A percentile compares a stretch with the other conserved stretches of the same genome.
These are phyloP conservation scores for Trachops cirrhosus DNA, from an alignment of 2,797 vertebrate species.

Conservation along the genomic window DNA sequence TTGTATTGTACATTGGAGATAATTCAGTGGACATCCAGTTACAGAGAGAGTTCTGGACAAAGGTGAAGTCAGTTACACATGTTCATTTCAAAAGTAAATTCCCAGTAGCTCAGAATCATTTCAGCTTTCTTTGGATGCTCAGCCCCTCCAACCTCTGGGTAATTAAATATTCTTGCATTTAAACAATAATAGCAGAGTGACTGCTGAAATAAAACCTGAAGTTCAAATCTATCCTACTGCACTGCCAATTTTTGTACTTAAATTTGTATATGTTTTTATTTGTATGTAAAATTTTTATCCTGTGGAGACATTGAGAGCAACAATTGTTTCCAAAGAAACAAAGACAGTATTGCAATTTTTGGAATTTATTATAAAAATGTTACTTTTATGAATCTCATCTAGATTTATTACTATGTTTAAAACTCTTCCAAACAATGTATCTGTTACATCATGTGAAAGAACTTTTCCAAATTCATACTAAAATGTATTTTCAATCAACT, in stretches of 20 bases:
- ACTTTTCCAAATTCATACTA: neutral
- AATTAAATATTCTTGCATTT: neutral
- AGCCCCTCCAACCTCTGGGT: neutral
- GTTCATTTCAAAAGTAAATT: neutral
- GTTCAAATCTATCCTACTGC: neutral
- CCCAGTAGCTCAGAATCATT: neutral
- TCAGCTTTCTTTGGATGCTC: neutral
- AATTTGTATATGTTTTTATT: neutral
- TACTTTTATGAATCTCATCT: neutral
- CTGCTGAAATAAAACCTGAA: neutral
- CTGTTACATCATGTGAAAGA: neutral
- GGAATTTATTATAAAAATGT: neutral
- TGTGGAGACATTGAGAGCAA: neutral
- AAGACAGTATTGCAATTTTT: neutral
- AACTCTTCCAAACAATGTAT: neutral
- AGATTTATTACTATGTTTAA: neutral
- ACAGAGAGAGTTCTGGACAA: neutral
- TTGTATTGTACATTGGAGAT: neutral
- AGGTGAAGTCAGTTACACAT: neutral
- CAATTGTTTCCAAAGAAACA: constrained; percentile 7
- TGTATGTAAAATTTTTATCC: neutral
- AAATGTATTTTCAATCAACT: neutral
- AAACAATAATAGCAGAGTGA: neutral
- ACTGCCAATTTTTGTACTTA: neutral
- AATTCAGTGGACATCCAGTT: neutral